A percentile compares a stretch with the other conserved stretches of the same genome.
Conservation (phyloP, 2,888 invertebrate species). For the Drosophila glabriapex region DNA sequence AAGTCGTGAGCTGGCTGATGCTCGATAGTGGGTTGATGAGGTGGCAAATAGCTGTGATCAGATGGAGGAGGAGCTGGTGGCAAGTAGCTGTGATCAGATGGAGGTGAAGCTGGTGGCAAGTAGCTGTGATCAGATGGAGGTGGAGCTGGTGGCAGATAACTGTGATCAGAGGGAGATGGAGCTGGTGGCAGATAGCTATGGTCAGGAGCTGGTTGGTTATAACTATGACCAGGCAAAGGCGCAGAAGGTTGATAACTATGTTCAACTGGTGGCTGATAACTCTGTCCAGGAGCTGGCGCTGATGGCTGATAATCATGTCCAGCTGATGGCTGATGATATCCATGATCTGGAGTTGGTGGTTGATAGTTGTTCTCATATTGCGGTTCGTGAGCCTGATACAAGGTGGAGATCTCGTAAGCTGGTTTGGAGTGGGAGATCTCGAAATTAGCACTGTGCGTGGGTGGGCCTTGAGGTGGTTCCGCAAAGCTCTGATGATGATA, state of each 20-base stretch:
- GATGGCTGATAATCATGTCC: constrained; percentile 24
- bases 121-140: background rate
- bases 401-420: constrained; percentile 77
- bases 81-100: background rate
- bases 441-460: constrained; percentile 53
- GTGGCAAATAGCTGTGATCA: background rate
- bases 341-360: constrained; percentile 41
- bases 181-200: background rate
- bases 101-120: background rate
- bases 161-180: background rate
- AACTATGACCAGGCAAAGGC: constrained; percentile 1
- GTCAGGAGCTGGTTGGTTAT: background rate
- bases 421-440: constrained; percentile 82
- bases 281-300: background rate
- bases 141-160: background rate
- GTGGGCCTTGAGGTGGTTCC: constrained; percentile 68
- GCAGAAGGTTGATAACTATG: constrained; percentile 12
- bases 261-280: constrained; percentile 9
- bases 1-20: constrained; percentile 8
- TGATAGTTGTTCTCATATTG: constrained; percentile 48
- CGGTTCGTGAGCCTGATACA: constrained; percentile 51
- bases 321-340: constrained; percentile 13
- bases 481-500: constrained; percentile 78
- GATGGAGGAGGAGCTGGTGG: background rate
- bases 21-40: background rate